A percentile compares a stretch with the other conserved stretches of the same genome.
Conservation (phyloP, 92 coral and sea anemone genomes). For the Zoanthus sociatus region DNA sequence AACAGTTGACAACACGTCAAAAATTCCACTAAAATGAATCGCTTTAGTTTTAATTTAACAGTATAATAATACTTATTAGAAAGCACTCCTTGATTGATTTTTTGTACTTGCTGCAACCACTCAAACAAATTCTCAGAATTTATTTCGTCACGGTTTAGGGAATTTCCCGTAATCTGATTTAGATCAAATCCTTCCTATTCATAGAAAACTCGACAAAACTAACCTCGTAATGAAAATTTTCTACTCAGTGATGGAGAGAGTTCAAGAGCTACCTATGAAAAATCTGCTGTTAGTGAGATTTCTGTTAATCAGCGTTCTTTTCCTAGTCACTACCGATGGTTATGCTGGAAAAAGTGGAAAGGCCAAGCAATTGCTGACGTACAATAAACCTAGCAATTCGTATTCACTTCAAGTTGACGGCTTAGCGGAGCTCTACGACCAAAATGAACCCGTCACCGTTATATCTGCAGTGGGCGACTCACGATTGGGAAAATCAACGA, state of each 20-base stretch:
- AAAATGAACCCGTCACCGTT: background rate
- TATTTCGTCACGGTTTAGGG: too few species aligned
- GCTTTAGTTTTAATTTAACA: too few species aligned
- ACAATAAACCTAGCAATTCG: background rate
- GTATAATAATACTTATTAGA: too few species aligned
- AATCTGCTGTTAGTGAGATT: background rate
- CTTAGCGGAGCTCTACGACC: background rate
- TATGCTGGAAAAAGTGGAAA: background rate
- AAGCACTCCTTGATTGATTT: too few species aligned
- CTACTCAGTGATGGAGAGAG: background rate
- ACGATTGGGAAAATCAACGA: slow-evolving; percentile 82
- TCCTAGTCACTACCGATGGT: background rate
- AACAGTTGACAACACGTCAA: too few species aligned
- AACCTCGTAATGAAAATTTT: background rate
- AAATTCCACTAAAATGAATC: too few species aligned
- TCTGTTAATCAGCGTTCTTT: background rate
- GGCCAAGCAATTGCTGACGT: slow-evolving; percentile 4
- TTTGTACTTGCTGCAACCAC: too few species aligned
- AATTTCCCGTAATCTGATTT: too few species aligned
- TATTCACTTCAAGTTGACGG: slow-evolving; percentile 38
- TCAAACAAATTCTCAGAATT: too few species aligned
- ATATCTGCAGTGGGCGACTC: slow-evolving; percentile 76
- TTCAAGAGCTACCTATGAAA: background rate
- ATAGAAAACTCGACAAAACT: too few species aligned
- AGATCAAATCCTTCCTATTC: too few species aligned